Base-by-base conservation (phyloP, 2,888 invertebrate species). In the Azorinus chamasolen region DNA sequence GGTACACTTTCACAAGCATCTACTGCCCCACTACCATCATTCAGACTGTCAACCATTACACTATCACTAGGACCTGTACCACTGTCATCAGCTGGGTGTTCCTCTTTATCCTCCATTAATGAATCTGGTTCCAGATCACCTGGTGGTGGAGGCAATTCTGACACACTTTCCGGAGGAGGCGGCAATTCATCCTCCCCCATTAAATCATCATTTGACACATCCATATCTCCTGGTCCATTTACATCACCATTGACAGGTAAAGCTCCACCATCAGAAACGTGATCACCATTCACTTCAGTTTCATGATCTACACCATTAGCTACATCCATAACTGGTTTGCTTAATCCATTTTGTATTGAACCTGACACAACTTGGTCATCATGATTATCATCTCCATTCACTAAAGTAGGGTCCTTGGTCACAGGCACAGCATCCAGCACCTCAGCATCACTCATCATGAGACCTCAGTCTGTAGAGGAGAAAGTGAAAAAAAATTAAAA, bases 81-180 rank as follows among this genome's bases (percentile, higher is more conserved):
- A 14, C 20, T 24, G n/a, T 32, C 32, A 32, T 32, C 32, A 32
- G 32, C 32, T 32, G 4, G 32, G 4, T 32, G 32, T 32, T 22
- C 54, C 45, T 41, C 58, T 20, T 51, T 48, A 46, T 66, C 66
- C 48, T 50, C 37, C 16, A 5, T 27, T 22, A 55, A 37, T 45
- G 62, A 53, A 25, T 68, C 76, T 32, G 32, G 32, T 32, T 72
- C 77, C 6, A 53, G 37, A 25, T 20, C 20, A 45, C 43, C 62
- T 24, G 77, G 81, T 2, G 81, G 77, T 12, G 77, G 80, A 16
- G 68, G 73, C 41, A 80, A 63, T 12, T 76, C 80, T n/a, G 76
- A 62, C 24, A 74, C 70, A 43, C 58, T 57, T 27, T 80, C 80
- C 46, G 80, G 81, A 14, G 81, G 81, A 5, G 81, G 81, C 18